Base-by-base conservation (phyloP, 2,113 vertebrate species). In the Leuciscus idus region DNA sequence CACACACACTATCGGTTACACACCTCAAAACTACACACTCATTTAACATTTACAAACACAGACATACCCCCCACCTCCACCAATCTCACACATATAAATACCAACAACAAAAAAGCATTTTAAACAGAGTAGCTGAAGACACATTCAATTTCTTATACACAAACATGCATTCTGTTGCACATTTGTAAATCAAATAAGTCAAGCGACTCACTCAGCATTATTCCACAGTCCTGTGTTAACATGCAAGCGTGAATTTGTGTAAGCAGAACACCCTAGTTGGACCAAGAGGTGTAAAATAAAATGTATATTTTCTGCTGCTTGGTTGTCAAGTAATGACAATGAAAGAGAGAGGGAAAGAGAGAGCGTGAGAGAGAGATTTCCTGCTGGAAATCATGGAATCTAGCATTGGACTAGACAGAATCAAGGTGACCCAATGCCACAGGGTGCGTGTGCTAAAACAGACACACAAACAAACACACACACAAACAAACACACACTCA, bases 41-140 rank as follows among this genome's bases (percentile, higher is more conserved):
- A 84, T 84, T 84, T 84, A 59, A 57, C 70, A 84, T 83, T 83
- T 83, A 84, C 80, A 89, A 66, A 83, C 21, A 83, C 81, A 86
- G 62, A 84, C 26, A 8, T 30, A 62, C 26, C 62, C n/a, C 46
- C 19, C 6, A 33, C 64, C n/a, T 12, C 23, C 48, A 33, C 12
- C 57, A 66, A 74, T 68, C 28, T 52, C 28, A 2, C 62, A 52
- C 46, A 52, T 11, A 62, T 81, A 81, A 28, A 81, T 61, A 81
- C 39, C 64, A 72, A 26, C 50, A 52, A 52, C 26, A 26, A 78
- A 66, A 55, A 50, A 43, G 76, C 76, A 61, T 66, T 66, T 82
- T n/a, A 23, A 52, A 46, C 78, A 28, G 59, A 28, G 59, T 61
- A 61, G 77, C n/a, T 39, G 55, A 39, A 73, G 36, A 79, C 48